These are phyloP conservation scores for Dunckerocampus dactyliophorus DNA, from an alignment of 2,113 vertebrate genomes.

Conservation along the genomic window DNA sequence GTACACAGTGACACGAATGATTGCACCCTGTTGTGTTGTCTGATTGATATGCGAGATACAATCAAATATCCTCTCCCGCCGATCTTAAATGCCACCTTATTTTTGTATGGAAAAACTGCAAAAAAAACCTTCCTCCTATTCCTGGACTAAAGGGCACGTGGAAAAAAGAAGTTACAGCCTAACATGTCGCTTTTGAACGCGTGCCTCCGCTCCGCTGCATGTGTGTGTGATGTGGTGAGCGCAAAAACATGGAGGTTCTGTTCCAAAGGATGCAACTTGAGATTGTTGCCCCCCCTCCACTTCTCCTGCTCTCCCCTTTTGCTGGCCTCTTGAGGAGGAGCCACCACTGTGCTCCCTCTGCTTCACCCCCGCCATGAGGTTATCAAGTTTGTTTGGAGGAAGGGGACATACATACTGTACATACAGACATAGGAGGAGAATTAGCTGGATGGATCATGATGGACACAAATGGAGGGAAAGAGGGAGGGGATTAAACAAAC, in stretches of 20 bases:
- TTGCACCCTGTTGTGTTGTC: conserved; percentile 26
- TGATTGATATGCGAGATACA: conserved; percentile 17
- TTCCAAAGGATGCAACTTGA: conserved; percentile 66
- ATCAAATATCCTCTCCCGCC: background rate
- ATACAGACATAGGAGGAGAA: conserved; percentile 39
- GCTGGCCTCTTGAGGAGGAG: conserved; percentile 66
- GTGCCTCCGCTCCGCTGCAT: conserved; percentile 31
- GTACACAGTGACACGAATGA: conserved; percentile 25
- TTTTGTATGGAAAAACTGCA: conserved; percentile 15
- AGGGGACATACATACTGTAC: conserved; percentile 24
- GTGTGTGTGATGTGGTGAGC: conserved; percentile 63
- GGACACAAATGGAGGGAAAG: conserved; percentile 1
- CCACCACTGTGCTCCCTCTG: conserved; percentile 40
- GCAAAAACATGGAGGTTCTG: conserved; percentile 58
- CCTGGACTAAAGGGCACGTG: conserved; percentile 17
- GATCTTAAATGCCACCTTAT: conserved; percentile 25
- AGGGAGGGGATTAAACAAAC: conserved; percentile 42
- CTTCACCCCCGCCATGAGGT: conserved; percentile 55
- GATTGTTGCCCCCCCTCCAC: conserved; percentile 41
- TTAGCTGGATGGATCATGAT: conserved; percentile 34
- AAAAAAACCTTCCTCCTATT: conserved; percentile 19
- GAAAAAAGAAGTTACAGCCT: conserved; percentile 13
- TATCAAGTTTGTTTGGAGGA: conserved; percentile 69
- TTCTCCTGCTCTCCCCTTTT: conserved; percentile 44
- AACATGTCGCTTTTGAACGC: conserved; percentile 43